Evolutionary conservation across 1,140 invertebrate species (phyloP), one percentile per base, ranked within the genome.

Genomic region (Drosophila sulfurigaster): DNA sequence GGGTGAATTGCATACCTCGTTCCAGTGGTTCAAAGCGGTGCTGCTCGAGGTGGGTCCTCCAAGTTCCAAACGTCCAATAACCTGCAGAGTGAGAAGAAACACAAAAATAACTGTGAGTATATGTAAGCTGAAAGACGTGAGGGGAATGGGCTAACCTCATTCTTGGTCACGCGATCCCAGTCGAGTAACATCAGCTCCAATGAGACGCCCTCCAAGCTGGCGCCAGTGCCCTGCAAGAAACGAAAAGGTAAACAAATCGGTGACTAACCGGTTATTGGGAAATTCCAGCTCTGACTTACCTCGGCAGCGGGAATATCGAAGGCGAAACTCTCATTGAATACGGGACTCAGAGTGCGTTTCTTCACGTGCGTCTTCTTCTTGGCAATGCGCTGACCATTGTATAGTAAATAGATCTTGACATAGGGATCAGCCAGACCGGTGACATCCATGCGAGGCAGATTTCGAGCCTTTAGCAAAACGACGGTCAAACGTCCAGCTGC

Each of bases 291-390:
- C 20, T 1, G 7, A 72, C 90, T 78, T 52, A 93, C 93, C 77
- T 93, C 94, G 16, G 93, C 92, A 38, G 93, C 93, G 0, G 97
- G 97, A 74, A 97, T 96, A 67, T 97, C 96, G 89, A 97, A 97
- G 15, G 96, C 96, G 91, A 97, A 99, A 15, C 97, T 98, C 93
- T 99, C 99, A 93, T 99, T 99, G 94, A 99, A 99, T 52, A 99
- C 98, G 0, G 99, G 99, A 93, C 98, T 99, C 59, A 99, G 94
- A 2, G 99, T 99, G 35, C 98, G 95, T 92, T 99, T 99, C 94
- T 99, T 99, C 25, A 99, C 98, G 91, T 99, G 98, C 0, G 99
- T 99, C 94, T 99, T 99, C 95, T 99, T 99, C 94, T 99, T 99
- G 46, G 98, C 97, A 77, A 99, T 98, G 67, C 98, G 95, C 92